phyloP scores from a whole-genome alignment of 2,113 vertebrate species.

The Donacobius atricapilla region DNA sequence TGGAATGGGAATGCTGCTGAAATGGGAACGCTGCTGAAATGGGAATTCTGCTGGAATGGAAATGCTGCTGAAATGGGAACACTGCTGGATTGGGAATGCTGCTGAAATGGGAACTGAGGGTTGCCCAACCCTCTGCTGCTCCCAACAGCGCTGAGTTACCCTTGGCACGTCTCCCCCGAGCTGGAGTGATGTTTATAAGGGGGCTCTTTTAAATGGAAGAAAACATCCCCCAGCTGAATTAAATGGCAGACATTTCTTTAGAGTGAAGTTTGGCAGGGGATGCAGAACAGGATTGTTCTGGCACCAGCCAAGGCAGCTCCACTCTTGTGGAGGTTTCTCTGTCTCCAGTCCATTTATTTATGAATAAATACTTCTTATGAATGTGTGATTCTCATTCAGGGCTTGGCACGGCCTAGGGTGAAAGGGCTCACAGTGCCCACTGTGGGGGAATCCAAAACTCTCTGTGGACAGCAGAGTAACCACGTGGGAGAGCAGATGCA shows the following conservation, averaged over 20 bases:
- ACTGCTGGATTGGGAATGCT: accelerated
- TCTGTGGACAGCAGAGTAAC: neutral
- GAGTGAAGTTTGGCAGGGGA: neutral
- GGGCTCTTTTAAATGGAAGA: neutral
- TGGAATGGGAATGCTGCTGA: accelerated
- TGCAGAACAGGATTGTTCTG: neutral
- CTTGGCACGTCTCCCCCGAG: neutral
- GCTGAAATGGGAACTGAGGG: neutral
- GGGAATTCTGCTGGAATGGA: neutral
- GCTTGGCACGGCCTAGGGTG: neutral
- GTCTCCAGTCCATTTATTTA: neutral
- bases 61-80: neutral
- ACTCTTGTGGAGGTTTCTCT: neutral
- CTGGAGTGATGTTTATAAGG: conserved; percentile 1
- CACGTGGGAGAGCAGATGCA: accelerated
- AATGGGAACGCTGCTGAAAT: neutral
- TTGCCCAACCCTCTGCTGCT: neutral
- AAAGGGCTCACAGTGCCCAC: neutral
- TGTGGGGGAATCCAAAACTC: neutral
- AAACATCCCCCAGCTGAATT: neutral
- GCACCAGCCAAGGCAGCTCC: neutral
- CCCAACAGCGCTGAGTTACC: neutral
- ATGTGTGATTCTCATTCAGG: neutral
- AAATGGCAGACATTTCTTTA: neutral
- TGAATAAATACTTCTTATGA: neutral